Evolutionary conservation across 2,888 invertebrate species (phyloP).

Genomic region (Sarcophaga subvicina): DNA sequence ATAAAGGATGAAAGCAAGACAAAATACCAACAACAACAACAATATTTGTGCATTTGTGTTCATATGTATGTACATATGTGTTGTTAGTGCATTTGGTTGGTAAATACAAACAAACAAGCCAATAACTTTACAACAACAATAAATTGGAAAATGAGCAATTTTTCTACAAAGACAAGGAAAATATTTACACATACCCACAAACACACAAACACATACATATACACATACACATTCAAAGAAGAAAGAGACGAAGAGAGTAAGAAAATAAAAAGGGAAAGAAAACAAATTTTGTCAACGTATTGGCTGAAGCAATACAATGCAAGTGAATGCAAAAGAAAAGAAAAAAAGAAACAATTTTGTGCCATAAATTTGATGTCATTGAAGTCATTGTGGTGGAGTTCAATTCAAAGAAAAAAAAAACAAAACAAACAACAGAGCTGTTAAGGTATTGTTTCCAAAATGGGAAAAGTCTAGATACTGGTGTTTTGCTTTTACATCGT

Average conservation of each 20-base stretch:
- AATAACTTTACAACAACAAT: conserved; percentile 25
- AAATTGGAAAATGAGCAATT: conserved; percentile 33
- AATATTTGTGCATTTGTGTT: too few relatives aligned
- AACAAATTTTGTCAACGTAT: not conserved
- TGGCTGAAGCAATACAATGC: not conserved
- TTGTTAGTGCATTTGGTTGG: too few relatives aligned
- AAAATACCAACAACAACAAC: conserved; percentile 1
- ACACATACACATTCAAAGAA: not conserved
- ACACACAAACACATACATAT: not conserved
- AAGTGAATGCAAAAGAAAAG: not conserved
- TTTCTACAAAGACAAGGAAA: not conserved
- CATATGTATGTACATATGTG: too few relatives aligned
- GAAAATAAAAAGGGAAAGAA: not conserved
- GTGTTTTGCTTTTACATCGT: too few relatives aligned
- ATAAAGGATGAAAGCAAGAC: too few relatives aligned
- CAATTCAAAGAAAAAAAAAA: not conserved
- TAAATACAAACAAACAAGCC: conserved; percentile 7
- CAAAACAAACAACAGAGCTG: not conserved
- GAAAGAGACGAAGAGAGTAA: not conserved
- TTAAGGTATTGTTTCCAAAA: not conserved
- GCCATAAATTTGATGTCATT: not conserved
- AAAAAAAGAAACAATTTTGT: too few relatives aligned
- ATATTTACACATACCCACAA: not conserved
- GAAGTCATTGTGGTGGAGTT: conserved; percentile 8
- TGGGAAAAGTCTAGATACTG: too few relatives aligned